Evolutionary conservation across 2,797 vertebrate genomes (phyloP).

Genomic region (Mus minutoides): DNA sequence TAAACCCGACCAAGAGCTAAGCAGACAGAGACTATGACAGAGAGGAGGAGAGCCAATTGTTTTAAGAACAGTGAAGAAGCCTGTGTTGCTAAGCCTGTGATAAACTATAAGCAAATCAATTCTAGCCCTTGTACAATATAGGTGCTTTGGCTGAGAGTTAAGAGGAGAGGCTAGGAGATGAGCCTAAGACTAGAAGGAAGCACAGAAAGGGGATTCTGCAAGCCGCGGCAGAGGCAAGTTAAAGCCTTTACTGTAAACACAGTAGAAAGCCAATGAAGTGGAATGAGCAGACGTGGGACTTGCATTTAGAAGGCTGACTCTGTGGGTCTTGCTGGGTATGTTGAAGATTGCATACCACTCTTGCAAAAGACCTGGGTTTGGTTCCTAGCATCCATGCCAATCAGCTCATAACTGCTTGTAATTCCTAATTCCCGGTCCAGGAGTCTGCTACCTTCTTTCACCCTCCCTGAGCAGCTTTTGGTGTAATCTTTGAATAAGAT

Average conservation of each 20-base stretch:
- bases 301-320: neutral
- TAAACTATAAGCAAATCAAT: neutral
- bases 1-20: neutral
- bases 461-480: neutral
- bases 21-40: neutral
- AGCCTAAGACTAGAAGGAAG: neutral
- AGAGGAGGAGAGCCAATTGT: neutral
- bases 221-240: neutral
- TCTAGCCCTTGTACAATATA: neutral
- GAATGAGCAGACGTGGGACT: neutral
- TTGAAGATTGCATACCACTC: neutral
- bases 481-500: slow-evolving; percentile 27
- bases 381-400: neutral
- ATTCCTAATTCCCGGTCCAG: neutral
- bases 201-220: neutral
- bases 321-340: neutral
- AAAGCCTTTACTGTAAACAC: neutral
- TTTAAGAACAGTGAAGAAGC: neutral
- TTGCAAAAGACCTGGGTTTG: neutral
- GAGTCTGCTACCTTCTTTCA: neutral
- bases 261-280: neutral
- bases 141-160: neutral
- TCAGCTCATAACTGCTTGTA: neutral
- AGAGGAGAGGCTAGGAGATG: neutral
- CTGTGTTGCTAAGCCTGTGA: neutral